Base-by-base conservation (phyloP, 2,113 vertebrate genomes). In the Gallinago jamesoni region DNA sequence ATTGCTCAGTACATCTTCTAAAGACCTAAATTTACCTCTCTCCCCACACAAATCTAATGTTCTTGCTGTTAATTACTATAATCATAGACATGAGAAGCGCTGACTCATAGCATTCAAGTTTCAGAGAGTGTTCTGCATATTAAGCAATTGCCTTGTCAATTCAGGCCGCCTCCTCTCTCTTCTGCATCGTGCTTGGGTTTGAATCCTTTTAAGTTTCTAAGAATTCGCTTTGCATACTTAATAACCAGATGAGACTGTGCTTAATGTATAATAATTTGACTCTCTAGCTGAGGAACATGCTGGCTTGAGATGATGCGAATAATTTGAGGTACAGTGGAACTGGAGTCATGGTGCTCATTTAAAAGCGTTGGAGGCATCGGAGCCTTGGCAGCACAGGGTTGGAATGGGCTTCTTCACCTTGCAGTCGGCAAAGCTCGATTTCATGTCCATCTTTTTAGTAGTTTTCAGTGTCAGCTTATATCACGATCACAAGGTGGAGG, bases 1-100 rank as follows among this genome's bases (percentile, higher is more conserved):
- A 96, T 94, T 96, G 57, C 84, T 95, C 90, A 93, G 25, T 93
- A 47, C 84, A 84, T 87, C 77, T 88, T 96, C 86, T 88, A 55
- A 96, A 96, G 92, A 92, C 88, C 93, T 95, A 97, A 97, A 96
- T 95, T 94, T 96, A 95, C 93, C 89, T 97, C 92, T 92, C 1
- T 89, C 33, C 87, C 93, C 52, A 47, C 95, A 91, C 39, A 96
- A 91, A 93, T 92, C 77, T 81, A 73, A 73, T 91, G 95, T 97
- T 97, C 95, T 90, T 96, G 91, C 79, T 94, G 89, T 90, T 97
- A 96, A 97, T 97, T 95, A 97, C 92, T 95, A 16, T 97, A 96
- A 97, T 97, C 90, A 66, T 55, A 94, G 91, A 88, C 79, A 96
- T 81, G 86, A 96, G 85, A 96, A 96, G 90, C 63, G 57, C 93